Evolutionary conservation across 2,113 vertebrate genomes (phyloP).

Genomic region (Tauraco erythrolophus): DNA sequence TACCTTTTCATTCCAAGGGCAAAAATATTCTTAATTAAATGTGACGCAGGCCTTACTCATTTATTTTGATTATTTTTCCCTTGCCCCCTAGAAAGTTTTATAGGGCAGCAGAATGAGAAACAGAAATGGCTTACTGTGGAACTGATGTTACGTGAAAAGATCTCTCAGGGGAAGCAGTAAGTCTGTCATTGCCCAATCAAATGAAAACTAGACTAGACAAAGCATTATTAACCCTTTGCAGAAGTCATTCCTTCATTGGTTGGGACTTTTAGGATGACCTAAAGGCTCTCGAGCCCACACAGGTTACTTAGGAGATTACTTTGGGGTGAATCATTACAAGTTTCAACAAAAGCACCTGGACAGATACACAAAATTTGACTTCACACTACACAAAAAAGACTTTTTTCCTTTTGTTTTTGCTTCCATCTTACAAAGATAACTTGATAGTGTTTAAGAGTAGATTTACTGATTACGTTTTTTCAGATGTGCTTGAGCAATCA

Average conservation of each 20-base stretch:
- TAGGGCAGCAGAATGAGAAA: constrained; percentile 53
- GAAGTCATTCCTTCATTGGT: neutral
- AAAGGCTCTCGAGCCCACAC: neutral
- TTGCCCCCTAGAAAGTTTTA: constrained; percentile 47
- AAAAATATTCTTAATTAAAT: constrained; percentile 33
- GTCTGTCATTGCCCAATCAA: constrained; percentile 38
- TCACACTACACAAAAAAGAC: neutral
- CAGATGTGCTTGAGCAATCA: neutral
- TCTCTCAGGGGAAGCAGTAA: constrained; percentile 32
- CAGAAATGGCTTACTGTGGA: constrained; percentile 33
- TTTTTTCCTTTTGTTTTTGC: fast-evolving
- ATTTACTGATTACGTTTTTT: neutral
- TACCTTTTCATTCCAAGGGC: constrained; percentile 20
- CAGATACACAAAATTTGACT: neutral
- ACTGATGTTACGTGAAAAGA: constrained; percentile 58
- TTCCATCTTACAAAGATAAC: neutral
- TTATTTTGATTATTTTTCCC: constrained; percentile 32
- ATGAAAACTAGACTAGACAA: constrained; percentile 40
- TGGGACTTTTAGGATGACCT: neutral
- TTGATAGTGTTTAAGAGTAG: neutral
- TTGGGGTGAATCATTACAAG: neutral
- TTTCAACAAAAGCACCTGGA: neutral
- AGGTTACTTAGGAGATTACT: neutral
- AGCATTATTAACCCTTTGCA: constrained; percentile 30
- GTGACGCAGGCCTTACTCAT: neutral